Evolutionary conservation across 2,113 vertebrate species (phyloP), one percentile per base, ranked within the genome.

Genomic region (Acrocephalus arundinaceus): DNA sequence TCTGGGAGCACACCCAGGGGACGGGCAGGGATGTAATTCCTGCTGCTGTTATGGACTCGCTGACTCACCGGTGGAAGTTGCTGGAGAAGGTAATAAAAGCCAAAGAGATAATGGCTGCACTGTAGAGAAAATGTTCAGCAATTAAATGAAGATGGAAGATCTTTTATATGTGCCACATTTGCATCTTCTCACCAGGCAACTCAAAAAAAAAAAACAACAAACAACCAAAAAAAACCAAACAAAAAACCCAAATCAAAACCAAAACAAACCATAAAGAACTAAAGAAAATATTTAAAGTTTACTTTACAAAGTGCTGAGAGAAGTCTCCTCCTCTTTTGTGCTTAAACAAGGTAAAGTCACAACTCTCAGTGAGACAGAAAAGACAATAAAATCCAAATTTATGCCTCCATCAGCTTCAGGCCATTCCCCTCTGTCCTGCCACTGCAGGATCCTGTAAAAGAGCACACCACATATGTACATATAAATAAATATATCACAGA

Each of bases 11-110:
- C 85, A 37, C 72, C 72, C 79, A 46, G 58, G 85, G 92, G 95
- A 85, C 49, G 43, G 67, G 76, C 51, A 61, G 19, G 35, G 65
- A 41, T 7, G 20, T 31, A 23, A 48, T 58, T 92, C 33, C 72
- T 81, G 12, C 65, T 75, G 71, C 35, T 85, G 8, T 39, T 55
- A 46, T 43, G 57, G 19, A 74, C 41, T 57, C 70, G 13, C 85
- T 89, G 87, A 87, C 84, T 87, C 70, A 73, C 7, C 46, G 80
- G 7, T 62, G 75, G 24, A 78, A 84, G 54, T 16, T 85, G 13
- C 68, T 89, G 87, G 33, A 65, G 66, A 93, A 82, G 37, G 67
- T 6, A 89, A 85, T 90, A 93, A 93, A 88, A 92, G 39, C 57
- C 58, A 68, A 91, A 21, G 10, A 65, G 62, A n/a, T 85, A 78